Evolutionary conservation across 2,113 vertebrate genomes (phyloP), one percentile per base, ranked within the genome.

Genomic region (Motacilla alba): DNA sequence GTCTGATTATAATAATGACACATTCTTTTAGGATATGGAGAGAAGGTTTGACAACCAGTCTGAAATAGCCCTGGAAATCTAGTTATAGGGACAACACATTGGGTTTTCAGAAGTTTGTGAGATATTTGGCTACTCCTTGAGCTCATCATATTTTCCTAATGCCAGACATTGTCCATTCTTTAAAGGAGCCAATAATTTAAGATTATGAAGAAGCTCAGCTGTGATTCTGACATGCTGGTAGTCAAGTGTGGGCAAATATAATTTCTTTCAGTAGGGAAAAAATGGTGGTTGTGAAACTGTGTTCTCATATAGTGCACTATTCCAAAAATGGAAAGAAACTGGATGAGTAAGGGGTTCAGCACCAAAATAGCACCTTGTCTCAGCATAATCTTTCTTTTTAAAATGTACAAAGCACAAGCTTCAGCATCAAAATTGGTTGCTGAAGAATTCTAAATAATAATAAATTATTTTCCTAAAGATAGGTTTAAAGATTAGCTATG

Each of bases 101-200:
- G 75, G 96, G 91, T 95, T 98, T 98, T 95, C 84, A 94, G 93
- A 97, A 98, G 80, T 97, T 98, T 91, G 68, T 94, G 78, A 93
- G 95, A 53, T 59, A 96, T 91, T 98, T 97, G 97, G 92, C 94
- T 95, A 80, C 22, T 82, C 91, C 84, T 97, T 62, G 26, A 97
- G 97, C 92, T 95, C 83, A 15, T 53, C 52, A 10, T 89, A 62
- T 83, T 98, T 94, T 90, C 93, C 95, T 58, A 83, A 37, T 92
- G 95, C 87, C 87, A 97, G 90, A 70, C 88, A 89, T 43, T 93
- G 91, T 87, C 76, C 94, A 26, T 46, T 69, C 14, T 44, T 27
- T 77, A 97, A 94, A 80, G 80, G 80, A 67, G 55, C 86, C 12
- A 27, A 35, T 52, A 91, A 95, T 49, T 96, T 96, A 26, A 83